Base-by-base conservation (phyloP, 2,888 invertebrate genomes). In the Drosophila phalerata region DNA sequence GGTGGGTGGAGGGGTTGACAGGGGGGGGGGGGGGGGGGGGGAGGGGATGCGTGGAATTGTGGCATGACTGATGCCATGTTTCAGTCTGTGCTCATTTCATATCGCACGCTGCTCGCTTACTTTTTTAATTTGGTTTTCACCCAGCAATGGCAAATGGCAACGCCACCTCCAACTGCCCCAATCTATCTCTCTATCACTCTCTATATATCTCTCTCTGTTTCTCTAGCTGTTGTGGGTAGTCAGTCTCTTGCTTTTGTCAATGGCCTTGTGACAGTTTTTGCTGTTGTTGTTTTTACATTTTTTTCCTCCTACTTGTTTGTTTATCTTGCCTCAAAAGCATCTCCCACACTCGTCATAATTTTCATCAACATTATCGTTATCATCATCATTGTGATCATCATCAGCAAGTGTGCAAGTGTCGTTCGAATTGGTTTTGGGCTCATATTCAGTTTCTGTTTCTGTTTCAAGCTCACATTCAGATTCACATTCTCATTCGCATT, bases 221-320 rank as follows among this genome's bases (percentile, higher is more conserved):
- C 22, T 9, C 10, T 22, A 2, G 11, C 11, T 28, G 64, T 28
- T 53, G 53, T 49, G 47, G 69, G 73, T 78, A 82, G 83, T 85
- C 84, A 72, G 79, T 81, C 79, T 81, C 86, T 69, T 85, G 80
- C 85, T 78, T 84, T 84, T 85, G 82, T 85, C 82, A 84, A 85
- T 87, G 84, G 82, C 87, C 84, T 84, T 84, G 84, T 87, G 87
- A 80, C 85, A 87, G 85, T 84, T 81, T 79, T 83, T 64, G 42
- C 51, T 52, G 22, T 47, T 47, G 17, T 25, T 57, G 40, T 38
- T 28, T 55, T 43, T 40, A n/a, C 34, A 15, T 37, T 19, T 40
- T 42, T 32, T 51, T 15, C 40, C 17, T 45, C 45, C 48, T 42
- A 37, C 22, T 58, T 67, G 37, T 66, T 55, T 62, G 58, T 62